phyloP scores from a whole-genome alignment of 2,888 invertebrate genomes.

The Tryphoninae sp. region DNA sequence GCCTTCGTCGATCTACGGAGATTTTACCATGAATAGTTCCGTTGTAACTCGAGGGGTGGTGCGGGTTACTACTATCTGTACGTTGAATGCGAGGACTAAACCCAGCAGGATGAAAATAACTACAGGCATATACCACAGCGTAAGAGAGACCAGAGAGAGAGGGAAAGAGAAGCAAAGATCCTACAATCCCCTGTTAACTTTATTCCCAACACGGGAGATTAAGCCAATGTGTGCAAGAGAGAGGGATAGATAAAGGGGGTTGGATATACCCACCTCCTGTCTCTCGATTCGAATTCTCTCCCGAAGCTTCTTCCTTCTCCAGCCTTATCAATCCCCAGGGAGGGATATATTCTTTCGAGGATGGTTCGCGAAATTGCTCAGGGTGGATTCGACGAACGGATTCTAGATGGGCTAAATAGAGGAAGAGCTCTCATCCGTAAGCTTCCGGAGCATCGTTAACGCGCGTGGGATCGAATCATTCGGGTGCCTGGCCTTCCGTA shows the following conservation, averaged over 20 bases:
- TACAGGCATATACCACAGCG: background rate
- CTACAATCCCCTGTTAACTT: constrained; percentile 70
- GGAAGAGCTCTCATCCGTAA: constrained; percentile 6
- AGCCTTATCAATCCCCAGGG: constrained; percentile 74
- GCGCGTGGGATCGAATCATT: constrained; percentile 48
- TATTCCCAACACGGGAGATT: constrained; percentile 76
- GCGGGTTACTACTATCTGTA: background rate
- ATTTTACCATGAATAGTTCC: constrained; percentile 22
- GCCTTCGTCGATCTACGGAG: constrained; percentile 34
- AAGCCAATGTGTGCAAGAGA: constrained; percentile 64
- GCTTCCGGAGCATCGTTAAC: constrained; percentile 66
- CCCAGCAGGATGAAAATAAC: constrained; percentile 44
- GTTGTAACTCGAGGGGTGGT: constrained; percentile 12
- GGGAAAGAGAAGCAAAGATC: background rate
- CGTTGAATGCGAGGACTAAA: constrained; percentile 13
- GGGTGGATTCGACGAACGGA: constrained; percentile 65
- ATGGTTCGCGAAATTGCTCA: constrained; percentile 75
- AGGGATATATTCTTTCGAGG: constrained; percentile 70
- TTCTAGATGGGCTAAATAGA: constrained; percentile 16
- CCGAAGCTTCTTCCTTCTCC: constrained; percentile 57
- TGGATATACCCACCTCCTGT: constrained; percentile 53
- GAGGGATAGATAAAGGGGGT: background rate
- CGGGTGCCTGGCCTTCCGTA: constrained; percentile 64
- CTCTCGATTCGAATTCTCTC: constrained; percentile 21
- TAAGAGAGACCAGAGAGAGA: constrained; percentile 2